Evolutionary conservation across 2,888 invertebrate species (phyloP), one percentile per base, ranked within the genome.

Genomic region (Xanthostigma xanthostigma): DNA sequence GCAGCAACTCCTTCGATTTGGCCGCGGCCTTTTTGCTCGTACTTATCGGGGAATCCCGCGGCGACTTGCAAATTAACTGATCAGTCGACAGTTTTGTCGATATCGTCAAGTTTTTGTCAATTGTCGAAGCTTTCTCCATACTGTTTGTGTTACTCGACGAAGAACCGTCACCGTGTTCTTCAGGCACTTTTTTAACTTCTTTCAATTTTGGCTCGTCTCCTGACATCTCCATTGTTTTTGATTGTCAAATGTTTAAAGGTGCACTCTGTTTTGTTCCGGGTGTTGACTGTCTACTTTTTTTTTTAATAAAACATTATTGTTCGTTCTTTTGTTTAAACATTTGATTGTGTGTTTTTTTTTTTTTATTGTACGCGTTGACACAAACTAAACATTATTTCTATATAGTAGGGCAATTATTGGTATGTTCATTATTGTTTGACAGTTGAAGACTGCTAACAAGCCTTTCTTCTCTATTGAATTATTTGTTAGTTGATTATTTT

Each of bases 51-150:
- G 45, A 43, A 33, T 59, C 59, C 54, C 66, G 70, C 10, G 75
- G 75, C 1, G 71, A 67, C 57, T 75, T 75, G 57, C 72, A 73
- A 50, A 78, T 76, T 41, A 78, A 56, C 52, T 73, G 74, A 56
- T 76, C 75, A 4, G 75, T 75, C 17, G 76, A 76, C 39, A 62
- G 48, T 55, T 64, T 64, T 8, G 62, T 61, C 8, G 61, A 62
- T 36, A 61, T 55, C 8, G 62, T 62, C 39, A 55, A 52, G 36
- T 43, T 43, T 14, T 41, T 40, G 11, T 46, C 46, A 13, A 37
- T 37, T 11, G 44, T 27, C n/a, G 38, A 45, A 13, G 13, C 13
- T 14, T 36, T 13, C 17, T 45, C 27, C 27, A 27, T 27, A 6
- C 38, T 38, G n/a, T 13, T 38, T 4, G 14, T 17, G 42, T 17